Conservation (phyloP, 2,888 invertebrate genomes). For the Dryobotodes eremita region DNA sequence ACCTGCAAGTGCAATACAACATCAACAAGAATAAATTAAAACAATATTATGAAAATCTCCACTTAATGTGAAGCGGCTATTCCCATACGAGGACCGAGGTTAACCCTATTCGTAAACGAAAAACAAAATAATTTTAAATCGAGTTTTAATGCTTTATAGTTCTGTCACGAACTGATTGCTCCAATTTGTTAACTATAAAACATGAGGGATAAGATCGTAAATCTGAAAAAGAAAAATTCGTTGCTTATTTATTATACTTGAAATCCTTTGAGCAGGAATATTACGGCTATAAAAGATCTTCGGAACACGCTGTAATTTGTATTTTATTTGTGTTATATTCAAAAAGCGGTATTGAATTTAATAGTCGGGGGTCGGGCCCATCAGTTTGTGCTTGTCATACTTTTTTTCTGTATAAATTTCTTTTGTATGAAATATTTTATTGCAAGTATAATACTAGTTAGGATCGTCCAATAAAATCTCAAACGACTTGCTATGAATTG, state of each 20-base stretch:
- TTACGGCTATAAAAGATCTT: conserved; percentile 76
- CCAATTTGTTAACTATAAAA: conserved; percentile 86
- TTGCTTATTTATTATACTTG: conserved; percentile 73
- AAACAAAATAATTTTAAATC: conserved; percentile 72
- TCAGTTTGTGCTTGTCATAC: conserved; percentile 50
- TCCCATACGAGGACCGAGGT: conserved; percentile 47
- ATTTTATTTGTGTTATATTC: conserved; percentile 73
- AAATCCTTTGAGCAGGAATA: conserved; percentile 67
- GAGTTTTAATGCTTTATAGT: conserved; percentile 79
- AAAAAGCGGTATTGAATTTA: conserved; percentile 74
- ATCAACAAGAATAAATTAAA: conserved; percentile 40
- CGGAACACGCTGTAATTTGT: conserved; percentile 67
- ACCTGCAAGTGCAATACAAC: conserved; percentile 26
- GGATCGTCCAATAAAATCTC: conserved; percentile 52
- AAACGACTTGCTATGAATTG: conserved; percentile 52
- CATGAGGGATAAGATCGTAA: conserved; percentile 75
- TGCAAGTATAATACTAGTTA: conserved; percentile 63
- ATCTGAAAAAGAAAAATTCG: conserved; percentile 74
- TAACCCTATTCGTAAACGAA: conserved; percentile 62
- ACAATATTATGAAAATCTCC: conserved; percentile 43
- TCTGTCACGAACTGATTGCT: conserved; percentile 81
- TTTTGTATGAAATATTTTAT: conserved; percentile 70
- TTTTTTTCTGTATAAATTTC: conserved; percentile 63
- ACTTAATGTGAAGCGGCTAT: conserved; percentile 44
- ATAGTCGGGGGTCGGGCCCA: conserved; percentile 62